Conservation (phyloP, 1,140 invertebrate genomes). For the Drosophila funebris region DNA sequence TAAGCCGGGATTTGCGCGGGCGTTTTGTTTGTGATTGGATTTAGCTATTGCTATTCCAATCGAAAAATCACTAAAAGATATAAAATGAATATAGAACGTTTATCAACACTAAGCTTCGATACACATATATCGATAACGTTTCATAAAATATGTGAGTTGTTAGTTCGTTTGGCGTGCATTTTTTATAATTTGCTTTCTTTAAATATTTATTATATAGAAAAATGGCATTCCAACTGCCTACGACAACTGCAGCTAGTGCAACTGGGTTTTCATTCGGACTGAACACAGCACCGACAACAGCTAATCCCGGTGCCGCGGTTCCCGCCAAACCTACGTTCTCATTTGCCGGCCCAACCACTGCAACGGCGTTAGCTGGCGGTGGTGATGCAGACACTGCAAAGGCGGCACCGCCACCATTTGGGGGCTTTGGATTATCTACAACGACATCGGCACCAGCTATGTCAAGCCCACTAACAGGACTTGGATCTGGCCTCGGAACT, state of each 20-base stretch:
- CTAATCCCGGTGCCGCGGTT: slow-evolving; percentile 15
- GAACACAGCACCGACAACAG: slow-evolving; percentile 27
- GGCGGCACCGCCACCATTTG: slow-evolving; percentile 51
- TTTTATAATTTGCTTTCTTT: slow-evolving; percentile 6
- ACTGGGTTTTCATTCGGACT: slow-evolving; percentile 54
- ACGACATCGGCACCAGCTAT: slow-evolving; percentile 5
- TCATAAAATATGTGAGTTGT: background rate
- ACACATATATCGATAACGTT: background rate
- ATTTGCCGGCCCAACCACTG: slow-evolving; percentile 47
- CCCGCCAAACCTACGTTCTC: slow-evolving; percentile 60
- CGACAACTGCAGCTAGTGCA: slow-evolving; percentile 46
- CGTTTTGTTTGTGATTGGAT: slow-evolving; percentile 15
- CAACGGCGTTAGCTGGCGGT: slow-evolving; percentile 30
- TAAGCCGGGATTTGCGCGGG: slow-evolving; percentile 15
- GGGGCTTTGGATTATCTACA: slow-evolving; percentile 46
- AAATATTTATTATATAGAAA: background rate
- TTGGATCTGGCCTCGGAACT: slow-evolving; percentile 16
- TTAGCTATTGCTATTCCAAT: slow-evolving; percentile 3
- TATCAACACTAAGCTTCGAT: too few species aligned
- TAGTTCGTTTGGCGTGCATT: slow-evolving; percentile 28
- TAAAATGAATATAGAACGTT: too few species aligned
- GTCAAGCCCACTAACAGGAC: slow-evolving; percentile 20
- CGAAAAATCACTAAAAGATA: slow-evolving; percentile 8
- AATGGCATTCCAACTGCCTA: slow-evolving; percentile 72
- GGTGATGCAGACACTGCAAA: slow-evolving; percentile 54